Evolutionary conservation across 1,140 invertebrate genomes (phyloP), one percentile per base, ranked within the genome.

Genomic region (Cotesia typhae): DNA sequence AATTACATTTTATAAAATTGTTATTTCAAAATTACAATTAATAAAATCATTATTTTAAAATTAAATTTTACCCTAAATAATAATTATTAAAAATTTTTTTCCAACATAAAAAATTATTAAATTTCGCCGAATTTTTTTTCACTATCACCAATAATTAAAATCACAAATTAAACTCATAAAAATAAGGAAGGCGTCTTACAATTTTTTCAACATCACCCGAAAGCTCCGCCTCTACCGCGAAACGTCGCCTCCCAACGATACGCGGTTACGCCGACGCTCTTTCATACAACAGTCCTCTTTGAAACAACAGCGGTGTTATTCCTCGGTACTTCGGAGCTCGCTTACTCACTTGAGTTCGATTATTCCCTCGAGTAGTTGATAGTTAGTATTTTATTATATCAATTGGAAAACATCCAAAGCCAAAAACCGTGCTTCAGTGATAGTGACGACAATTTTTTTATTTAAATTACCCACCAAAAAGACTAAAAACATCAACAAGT

Each of bases 161-260:
- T 41, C 6, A 41, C 6, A 41, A 41, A 7, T 41, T 41, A 41
- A 41, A 41, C 10, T 7, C 6, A 5, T 41, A 41, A 41, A 41
- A 41, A 7, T 12, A 70, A 61, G 59, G 53, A 69, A 61, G 68
- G 71, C 71, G 66, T 67, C 57, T 14, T 64, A 20, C 38, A 41
- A 4, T 71, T 63, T 35, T 12, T 37, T 63, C 68, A 63, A 37
- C 53, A 41, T 20, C 7, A 47, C 52, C 28, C n/a, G 60, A 53
- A 75, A 68, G 76, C 80, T 77, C 79, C 80, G 80, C 80, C 80
- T 80, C 69, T 67, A 66, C 59, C 35, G 35, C 68, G 10, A 51
- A 67, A 12, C 70, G 67, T 63, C 37, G 28, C 67, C 69, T 61
- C 69, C 67, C 75, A 65, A 52, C 52, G 63, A 51, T 67, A 36